Evolutionary conservation across 2,797 vertebrate species (phyloP), one percentile per base, ranked within the genome.

Genomic region (Enteromius viviparus): DNA sequence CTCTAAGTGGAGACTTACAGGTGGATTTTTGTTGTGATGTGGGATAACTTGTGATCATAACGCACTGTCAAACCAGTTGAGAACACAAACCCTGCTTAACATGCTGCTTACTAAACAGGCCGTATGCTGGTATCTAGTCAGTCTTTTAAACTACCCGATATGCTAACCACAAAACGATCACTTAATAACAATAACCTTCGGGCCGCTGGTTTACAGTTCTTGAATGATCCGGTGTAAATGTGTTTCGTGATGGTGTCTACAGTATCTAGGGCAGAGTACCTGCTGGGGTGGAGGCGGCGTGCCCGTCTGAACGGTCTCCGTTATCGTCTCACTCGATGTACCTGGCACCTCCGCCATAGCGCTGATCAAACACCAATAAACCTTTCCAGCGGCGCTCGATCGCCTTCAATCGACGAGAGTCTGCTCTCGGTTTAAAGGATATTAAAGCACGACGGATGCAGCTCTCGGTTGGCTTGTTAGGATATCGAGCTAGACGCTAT

Each of bases 281-380:
- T 95, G 94, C 84, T 94, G 94, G 76, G 93, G 94, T 69, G 93
- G 94, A 15, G 94, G 94, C 86, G 94, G 94, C 1, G 94, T 94
- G 84, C 87, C 91, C 0, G 89, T 90, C 89, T 92, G 87, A 45
- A 96, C 92, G 0, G 95, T 95, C 93, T 96, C 94, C 81, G 95
- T 96, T 86, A 96, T 95, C 82, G 94, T 95, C 86, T 96, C 95
- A 86, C 94, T 95, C 23, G 94, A 94, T 85, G 94, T 94, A 86
- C 94, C 92, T 64, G 92, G 92, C 88, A 92, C 92, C 93, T 95
- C 95, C 90, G 94, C 94, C 95, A 96, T 96, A 85, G 89, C 90
- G 88, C 79, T 78, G 90, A 89, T 87, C 76, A 82, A 88, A 23
- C 71, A 87, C 91, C 88, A 92, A 86, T 85, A 85, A 82, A 71